Conservation (phyloP, 2,797 vertebrate species). For the Acestrorhynchus altus region DNA sequence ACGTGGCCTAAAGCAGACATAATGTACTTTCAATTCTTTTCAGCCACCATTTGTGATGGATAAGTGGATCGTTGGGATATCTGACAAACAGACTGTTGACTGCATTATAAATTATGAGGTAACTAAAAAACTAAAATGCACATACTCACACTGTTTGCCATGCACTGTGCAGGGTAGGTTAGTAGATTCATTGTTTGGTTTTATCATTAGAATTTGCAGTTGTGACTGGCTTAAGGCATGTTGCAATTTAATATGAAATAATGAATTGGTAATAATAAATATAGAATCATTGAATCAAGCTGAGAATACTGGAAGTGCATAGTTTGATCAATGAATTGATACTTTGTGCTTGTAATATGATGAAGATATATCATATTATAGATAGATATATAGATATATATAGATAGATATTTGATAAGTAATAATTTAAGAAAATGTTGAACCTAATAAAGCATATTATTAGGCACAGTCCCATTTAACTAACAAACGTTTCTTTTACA, state of each 20-base stretch:
- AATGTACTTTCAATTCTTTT: conserved; percentile 55
- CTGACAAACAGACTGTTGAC: conserved; percentile 87
- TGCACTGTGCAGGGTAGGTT: no score
- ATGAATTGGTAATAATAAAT: no score
- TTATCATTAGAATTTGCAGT: neutral
- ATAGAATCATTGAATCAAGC: no score
- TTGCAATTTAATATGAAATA: neutral
- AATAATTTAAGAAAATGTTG: no score
- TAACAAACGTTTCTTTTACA: neutral
- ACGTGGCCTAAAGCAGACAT: no score
- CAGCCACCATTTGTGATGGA: conserved; percentile 99
- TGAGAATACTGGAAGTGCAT: no score
- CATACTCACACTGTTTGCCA: no score
- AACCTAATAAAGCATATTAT: neutral
- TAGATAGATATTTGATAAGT: no score
- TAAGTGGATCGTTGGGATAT: conserved; percentile 93
- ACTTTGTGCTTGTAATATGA: neutral
- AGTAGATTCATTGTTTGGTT: neutral
- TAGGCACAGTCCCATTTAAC: neutral
- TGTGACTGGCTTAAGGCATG: neutral
- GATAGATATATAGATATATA: no score
- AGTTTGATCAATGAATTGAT: no score
- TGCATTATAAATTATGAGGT: conserved; percentile 94
- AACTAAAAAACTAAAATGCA: conserved; percentile 60
- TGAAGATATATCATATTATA: neutral